Conservation (phyloP, 2,113 vertebrate species). For the Nothobranchius furzeri region DNA sequence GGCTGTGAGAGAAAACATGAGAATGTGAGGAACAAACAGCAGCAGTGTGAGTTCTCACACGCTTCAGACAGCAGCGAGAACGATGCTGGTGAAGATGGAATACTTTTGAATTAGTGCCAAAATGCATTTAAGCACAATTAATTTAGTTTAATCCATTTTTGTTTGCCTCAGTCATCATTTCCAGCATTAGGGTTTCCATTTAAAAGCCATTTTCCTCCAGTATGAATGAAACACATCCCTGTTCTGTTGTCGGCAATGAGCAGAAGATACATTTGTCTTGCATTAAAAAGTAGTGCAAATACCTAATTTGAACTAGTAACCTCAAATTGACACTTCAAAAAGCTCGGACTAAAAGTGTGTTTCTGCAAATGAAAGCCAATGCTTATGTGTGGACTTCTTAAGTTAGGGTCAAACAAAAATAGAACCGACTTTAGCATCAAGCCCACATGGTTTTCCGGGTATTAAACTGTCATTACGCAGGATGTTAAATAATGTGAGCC, state of each 20-base stretch:
- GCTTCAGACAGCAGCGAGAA: not conserved
- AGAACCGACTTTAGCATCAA: not conserved
- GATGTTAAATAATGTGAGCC: conserved; percentile 33
- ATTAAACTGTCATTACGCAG: conserved; percentile 38
- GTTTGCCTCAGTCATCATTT: too few species aligned
- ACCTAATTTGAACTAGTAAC: too few species aligned
- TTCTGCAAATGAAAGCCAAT: conserved; percentile 7
- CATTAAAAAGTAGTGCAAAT: too few species aligned
- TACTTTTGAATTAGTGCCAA: not conserved
- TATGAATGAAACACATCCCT: too few species aligned
- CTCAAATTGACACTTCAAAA: not conserved
- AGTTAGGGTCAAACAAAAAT: not conserved
- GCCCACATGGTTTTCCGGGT: not conserved
- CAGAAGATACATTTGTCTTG: too few species aligned
- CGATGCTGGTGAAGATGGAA: not conserved
- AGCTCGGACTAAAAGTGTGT: too few species aligned
- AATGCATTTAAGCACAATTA: not conserved
- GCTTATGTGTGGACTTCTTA: conserved; percentile 28
- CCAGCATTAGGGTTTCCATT: too few species aligned
- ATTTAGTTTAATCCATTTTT: too few species aligned
- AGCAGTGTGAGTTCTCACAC: not conserved
- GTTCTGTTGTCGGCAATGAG: too few species aligned
- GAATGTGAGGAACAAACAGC: not conserved
- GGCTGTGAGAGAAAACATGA: conserved; percentile 44
- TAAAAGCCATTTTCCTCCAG: too few species aligned